Evolutionary conservation across 2,888 invertebrate species (phyloP).

Genomic region (Vesta saturnalis): DNA sequence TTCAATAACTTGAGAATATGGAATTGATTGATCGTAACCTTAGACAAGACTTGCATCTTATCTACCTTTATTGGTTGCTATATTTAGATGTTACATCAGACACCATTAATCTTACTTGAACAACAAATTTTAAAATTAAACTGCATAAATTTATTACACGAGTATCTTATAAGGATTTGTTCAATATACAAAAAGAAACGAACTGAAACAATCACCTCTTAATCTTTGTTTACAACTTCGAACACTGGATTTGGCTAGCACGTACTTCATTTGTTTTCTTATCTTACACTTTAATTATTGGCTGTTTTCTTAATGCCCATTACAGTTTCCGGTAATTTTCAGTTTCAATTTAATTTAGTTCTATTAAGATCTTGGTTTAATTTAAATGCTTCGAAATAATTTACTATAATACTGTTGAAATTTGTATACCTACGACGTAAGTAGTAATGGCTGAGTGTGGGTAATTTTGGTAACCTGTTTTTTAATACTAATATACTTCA

Average conservation of each 20-base stretch:
- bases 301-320: background rate
- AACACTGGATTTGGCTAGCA: background rate
- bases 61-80: too few relatives aligned
- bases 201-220: background rate
- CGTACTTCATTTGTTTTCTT: slow-evolving; percentile 1
- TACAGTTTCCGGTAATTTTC: background rate
- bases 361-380: background rate
- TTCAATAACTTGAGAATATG: slow-evolving; percentile 52
- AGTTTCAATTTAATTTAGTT: background rate
- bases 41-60: slow-evolving; percentile 16
- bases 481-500: too few relatives aligned
- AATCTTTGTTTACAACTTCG: background rate
- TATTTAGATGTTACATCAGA: too few relatives aligned
- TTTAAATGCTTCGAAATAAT: too few relatives aligned
- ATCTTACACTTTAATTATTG: slow-evolving; percentile 1
- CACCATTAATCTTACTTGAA: background rate
- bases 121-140: too few relatives aligned
- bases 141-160: background rate
- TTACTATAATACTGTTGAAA: too few relatives aligned
- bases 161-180: background rate
- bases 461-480: too few relatives aligned
- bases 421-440: too few relatives aligned
- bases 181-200: background rate
- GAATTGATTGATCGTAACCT: slow-evolving; percentile 50
- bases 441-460: too few relatives aligned